A percentile compares a stretch with the other conserved stretches of the same genome.
Evolutionary conservation across 92 coral and sea anemone species (phyloP).

Genomic region (Zoanthus gigantus): DNA sequence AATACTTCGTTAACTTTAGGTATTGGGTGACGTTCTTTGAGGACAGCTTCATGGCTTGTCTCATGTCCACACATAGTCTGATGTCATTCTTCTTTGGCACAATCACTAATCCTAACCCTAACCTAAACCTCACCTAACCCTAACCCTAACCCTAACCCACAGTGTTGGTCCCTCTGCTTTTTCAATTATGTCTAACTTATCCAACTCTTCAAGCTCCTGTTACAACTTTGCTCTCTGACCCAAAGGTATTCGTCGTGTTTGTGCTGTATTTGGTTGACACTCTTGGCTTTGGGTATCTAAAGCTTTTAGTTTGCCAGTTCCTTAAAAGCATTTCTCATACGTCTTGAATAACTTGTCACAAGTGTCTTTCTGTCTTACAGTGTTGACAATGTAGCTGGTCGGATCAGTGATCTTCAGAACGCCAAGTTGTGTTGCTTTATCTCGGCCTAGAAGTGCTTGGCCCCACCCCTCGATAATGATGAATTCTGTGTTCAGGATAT

Average conservation of each 20-base stretch:
- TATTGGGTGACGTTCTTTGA: background rate
- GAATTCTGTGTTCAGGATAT: slow-evolving; percentile 57
- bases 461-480: slow-evolving; percentile 63
- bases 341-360: too few species aligned
- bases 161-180: too few species aligned
- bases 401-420: too few species aligned
- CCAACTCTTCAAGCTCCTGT: background rate
- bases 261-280: background rate
- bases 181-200: too few species aligned
- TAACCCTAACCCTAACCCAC: too few species aligned
- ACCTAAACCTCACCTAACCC: background rate
- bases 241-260: background rate
- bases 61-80: background rate
- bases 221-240: background rate
- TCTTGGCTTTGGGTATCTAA: background rate
- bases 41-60: background rate
- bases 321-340: too few species aligned
- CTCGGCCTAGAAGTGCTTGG: slow-evolving; percentile 60
- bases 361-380: too few species aligned
- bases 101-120: background rate
- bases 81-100: background rate
- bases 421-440: slow-evolving; percentile 37
- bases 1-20: background rate
- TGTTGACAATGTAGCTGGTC: too few species aligned
- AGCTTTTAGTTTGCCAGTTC: background rate